Conservation (phyloP, 2,888 invertebrate genomes). For the Shargacucullia verbasci region DNA sequence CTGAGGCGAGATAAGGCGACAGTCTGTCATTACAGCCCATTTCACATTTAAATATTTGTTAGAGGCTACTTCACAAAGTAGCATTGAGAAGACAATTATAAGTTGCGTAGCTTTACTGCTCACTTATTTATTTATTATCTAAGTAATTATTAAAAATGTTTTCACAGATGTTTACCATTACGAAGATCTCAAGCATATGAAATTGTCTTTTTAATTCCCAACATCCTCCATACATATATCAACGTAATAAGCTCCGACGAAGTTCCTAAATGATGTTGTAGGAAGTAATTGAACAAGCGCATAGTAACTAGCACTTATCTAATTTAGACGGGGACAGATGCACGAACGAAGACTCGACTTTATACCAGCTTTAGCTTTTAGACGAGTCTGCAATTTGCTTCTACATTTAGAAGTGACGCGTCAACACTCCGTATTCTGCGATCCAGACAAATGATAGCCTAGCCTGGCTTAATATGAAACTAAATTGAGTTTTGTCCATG, state of each 20-base stretch:
- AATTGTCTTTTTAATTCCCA: constrained; percentile 26
- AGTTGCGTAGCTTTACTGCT: constrained; percentile 15
- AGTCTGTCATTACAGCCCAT: constrained; percentile 22
- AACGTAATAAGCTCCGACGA: constrained; percentile 39
- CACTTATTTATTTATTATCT: constrained; percentile 2
- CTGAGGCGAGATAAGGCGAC: constrained; percentile 28
- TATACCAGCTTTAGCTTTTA: constrained; percentile 19
- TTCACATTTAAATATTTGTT: constrained; percentile 30
- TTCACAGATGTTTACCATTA: constrained; percentile 2
- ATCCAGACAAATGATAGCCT: constrained; percentile 40
- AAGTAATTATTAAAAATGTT: constrained; percentile 6
- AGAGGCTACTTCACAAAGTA: constrained; percentile 22
- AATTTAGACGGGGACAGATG: constrained; percentile 57
- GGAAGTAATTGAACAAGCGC: constrained; percentile 53
- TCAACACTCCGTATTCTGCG: constrained; percentile 35
- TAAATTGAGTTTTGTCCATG: constrained; percentile 38
- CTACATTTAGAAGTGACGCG: constrained; percentile 57
- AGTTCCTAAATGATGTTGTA: constrained; percentile 34
- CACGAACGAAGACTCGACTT: constrained; percentile 30
- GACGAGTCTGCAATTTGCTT: constrained; percentile 43
- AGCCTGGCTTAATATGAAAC: constrained; percentile 32
- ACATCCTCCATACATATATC: constrained; percentile 32
- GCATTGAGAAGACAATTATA: constrained; percentile 17
- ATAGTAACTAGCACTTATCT: constrained; percentile 56
- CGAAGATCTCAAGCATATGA: constrained; percentile 6